A percentile compares a stretch with the other conserved stretches of the same genome.
These are phyloP conservation scores for Podotricha telesiphe DNA, from an alignment of 2,888 invertebrate genomes.

Conservation along the genomic window DNA sequence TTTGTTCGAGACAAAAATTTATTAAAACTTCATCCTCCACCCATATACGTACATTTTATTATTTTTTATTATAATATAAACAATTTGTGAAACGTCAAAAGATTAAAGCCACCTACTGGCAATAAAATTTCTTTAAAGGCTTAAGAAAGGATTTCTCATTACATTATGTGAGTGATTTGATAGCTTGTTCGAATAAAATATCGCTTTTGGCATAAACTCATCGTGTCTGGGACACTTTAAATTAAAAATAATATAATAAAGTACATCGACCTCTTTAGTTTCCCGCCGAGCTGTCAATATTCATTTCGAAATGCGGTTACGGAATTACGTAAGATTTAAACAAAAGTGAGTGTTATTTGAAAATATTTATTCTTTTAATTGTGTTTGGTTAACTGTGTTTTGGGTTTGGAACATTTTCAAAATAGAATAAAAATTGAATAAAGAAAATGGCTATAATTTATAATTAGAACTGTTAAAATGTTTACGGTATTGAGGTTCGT, in stretches of 20 bases:
- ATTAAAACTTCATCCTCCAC: constrained; percentile 28
- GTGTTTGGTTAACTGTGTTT: no score
- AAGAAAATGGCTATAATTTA: no score
- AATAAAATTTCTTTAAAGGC: constrained; percentile 39
- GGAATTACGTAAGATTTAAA: constrained; percentile 21
- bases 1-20: constrained; percentile 14
- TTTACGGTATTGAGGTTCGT: no score
- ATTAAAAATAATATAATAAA: constrained; percentile 59
- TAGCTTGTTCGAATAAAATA: constrained; percentile 46
- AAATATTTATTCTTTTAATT: background rate
- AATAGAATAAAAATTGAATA: no score
- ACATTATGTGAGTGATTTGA: constrained; percentile 40
- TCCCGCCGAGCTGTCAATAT: constrained; percentile 68
- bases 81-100: constrained; percentile 40
- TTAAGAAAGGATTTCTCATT: constrained; percentile 35
- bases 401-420: no score
- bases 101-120: constrained; percentile 36
- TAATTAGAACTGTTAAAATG: no score
- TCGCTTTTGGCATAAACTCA: constrained; percentile 57
- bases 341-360: constrained; percentile 2
- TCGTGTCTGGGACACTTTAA: constrained; percentile 56
- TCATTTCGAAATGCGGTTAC: constrained; percentile 48
- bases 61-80: constrained; percentile 30
- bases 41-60: constrained; percentile 36
- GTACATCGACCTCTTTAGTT: constrained; percentile 62